phyloP scores from a whole-genome alignment of 2,888 invertebrate species.

The Drosophila mettleri region DNA sequence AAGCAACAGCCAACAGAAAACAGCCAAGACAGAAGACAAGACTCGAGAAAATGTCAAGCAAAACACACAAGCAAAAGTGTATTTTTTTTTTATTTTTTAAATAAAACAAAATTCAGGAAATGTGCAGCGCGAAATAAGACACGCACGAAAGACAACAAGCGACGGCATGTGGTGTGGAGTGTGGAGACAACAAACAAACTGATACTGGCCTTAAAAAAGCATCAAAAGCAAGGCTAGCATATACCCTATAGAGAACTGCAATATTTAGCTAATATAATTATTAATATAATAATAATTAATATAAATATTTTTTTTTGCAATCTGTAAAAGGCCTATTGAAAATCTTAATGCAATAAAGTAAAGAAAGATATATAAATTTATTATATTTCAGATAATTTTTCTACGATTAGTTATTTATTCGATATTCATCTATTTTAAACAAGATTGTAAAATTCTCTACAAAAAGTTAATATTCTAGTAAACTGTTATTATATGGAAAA shows the following conservation, averaged over 20 bases:
- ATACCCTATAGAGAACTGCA: not conserved
- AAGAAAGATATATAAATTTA: not conserved
- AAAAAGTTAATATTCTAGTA: no score
- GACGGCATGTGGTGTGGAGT: slow-evolving; percentile 2
- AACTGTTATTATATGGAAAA: no score
- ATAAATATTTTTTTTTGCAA: no score
- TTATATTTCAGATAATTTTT: not conserved
- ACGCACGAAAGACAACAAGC: slow-evolving; percentile 47
- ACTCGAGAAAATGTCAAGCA: slow-evolving; percentile 33
- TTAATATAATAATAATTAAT: no score
- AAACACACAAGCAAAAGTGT: slow-evolving; percentile 35
- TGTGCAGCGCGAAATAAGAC: slow-evolving; percentile 46
- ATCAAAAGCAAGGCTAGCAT: not conserved
- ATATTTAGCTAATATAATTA: no score
- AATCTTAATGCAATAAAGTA: no score
- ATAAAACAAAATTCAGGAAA: slow-evolving; percentile 53
- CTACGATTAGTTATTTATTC: not conserved
- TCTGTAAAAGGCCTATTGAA: no score
- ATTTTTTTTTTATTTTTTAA: slow-evolving; percentile 6
- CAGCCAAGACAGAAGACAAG: slow-evolving; percentile 29
- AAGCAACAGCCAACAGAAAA: slow-evolving; percentile 35
- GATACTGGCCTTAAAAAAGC: slow-evolving; percentile 17
- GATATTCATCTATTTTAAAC: not conserved
- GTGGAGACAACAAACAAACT: slow-evolving; percentile 44
- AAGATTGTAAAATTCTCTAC: not conserved